A percentile compares a stretch with the other conserved stretches of the same genome.
Conservation (phyloP, 2,797 vertebrate species). For the Siniperca scherzeri region DNA sequence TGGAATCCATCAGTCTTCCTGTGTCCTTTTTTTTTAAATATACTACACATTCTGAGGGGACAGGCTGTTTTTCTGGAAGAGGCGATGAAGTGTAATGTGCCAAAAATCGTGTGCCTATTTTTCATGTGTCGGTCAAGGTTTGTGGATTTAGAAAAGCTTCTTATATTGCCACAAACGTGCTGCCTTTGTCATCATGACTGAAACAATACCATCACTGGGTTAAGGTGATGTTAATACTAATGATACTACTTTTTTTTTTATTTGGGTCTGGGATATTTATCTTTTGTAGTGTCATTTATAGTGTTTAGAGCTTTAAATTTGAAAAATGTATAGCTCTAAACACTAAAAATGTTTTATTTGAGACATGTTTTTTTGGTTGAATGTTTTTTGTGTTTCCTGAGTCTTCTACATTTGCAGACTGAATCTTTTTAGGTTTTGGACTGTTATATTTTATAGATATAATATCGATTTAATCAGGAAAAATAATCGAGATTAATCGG, state of each 20-base stretch:
- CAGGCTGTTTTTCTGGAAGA: conserved; percentile 34
- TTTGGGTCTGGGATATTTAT: background rate
- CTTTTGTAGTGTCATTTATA: background rate
- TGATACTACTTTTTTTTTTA: background rate
- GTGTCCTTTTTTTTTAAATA: conserved; percentile 25
- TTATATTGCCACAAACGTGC: conserved; percentile 59
- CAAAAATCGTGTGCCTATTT: conserved; percentile 60
- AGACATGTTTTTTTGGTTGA: too few species aligned
- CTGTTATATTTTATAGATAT: background rate
- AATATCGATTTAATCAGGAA: background rate
- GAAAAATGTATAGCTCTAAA: background rate
- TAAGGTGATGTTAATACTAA: background rate
- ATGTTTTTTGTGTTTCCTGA: background rate
- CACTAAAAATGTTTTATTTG: too few species aligned
- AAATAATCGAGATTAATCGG: background rate
- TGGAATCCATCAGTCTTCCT: conserved; percentile 70
- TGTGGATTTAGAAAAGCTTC: conserved; percentile 76
- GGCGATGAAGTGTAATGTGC: conserved; percentile 27
- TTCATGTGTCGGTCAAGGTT: conserved; percentile 70
- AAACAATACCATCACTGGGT: conserved; percentile 45
- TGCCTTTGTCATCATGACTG: conserved; percentile 22
- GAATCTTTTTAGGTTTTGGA: background rate
- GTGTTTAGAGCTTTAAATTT: background rate
- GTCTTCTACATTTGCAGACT: background rate
- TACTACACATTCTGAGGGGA: conserved; percentile 36